Conservation (phyloP, 1,140 invertebrate species). For the Hylaeus volcanicus region DNA sequence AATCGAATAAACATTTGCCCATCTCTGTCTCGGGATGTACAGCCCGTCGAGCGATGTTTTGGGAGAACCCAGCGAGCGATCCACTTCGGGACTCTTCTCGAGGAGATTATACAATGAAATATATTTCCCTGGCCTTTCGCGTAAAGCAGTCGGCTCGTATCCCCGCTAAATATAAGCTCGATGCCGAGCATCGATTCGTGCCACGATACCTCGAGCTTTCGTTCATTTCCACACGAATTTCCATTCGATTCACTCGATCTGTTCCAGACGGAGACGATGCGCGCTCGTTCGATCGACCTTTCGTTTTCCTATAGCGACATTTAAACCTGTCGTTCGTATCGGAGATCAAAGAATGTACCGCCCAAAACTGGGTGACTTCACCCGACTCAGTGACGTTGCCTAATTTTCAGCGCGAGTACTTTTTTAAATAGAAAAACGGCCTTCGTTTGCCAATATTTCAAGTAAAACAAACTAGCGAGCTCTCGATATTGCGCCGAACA, state of each 20-base stretch:
- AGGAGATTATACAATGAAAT: slow-evolving; percentile 79
- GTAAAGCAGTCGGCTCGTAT: slow-evolving; percentile 55
- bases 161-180: slow-evolving; percentile 73
- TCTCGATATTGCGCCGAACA: no score
- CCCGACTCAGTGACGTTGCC: no score
- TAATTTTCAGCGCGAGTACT: no score
- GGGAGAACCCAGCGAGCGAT: not conserved
- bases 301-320: no score
- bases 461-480: no score
- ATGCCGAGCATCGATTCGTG: slow-evolving; percentile 51
- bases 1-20: no score
- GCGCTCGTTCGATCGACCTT: no score
- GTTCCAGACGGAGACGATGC: no score
- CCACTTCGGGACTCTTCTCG: slow-evolving; percentile 22
- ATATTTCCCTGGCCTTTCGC: slow-evolving; percentile 70
- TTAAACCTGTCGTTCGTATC: not conserved
- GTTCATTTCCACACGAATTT: slow-evolving; percentile 1
- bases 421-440: no score
- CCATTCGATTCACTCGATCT: not conserved
- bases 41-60: not conserved
- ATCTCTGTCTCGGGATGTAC: not conserved
- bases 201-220: slow-evolving; percentile 8
- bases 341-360: no score
- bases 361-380: no score
- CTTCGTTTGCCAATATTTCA: no score